phyloP scores from a whole-genome alignment of 2,888 invertebrate species.

The Melieria picta region DNA sequence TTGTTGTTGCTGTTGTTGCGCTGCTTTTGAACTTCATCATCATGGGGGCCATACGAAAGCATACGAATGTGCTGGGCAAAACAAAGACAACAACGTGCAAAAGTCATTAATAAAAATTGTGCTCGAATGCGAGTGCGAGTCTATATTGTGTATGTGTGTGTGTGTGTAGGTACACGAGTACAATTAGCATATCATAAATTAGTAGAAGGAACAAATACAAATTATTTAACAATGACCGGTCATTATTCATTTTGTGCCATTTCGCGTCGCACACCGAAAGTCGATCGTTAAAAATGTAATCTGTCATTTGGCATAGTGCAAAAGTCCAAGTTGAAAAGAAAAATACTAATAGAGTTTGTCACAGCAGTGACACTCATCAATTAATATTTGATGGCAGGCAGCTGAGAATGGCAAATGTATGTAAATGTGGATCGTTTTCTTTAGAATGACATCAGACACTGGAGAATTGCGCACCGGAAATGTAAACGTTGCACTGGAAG shows the following conservation, averaged over 20 bases:
- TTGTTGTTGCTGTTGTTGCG: background rate
- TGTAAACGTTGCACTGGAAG: too few species aligned
- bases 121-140: background rate
- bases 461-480: too few species aligned
- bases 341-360: too few species aligned
- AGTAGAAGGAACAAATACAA: conserved; percentile 18
- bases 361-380: too few species aligned
- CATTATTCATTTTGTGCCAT: conserved; percentile 23
- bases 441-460: too few species aligned
- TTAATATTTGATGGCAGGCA: too few species aligned
- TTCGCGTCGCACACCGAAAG: background rate
- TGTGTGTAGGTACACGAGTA: background rate
- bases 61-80: too few species aligned
- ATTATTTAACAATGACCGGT: conserved; percentile 19
- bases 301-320: conserved; percentile 15
- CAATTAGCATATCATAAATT: conserved; percentile 20
- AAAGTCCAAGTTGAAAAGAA: too few species aligned
- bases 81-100: conserved; percentile 7
- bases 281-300: background rate
- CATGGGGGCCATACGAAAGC: too few species aligned
- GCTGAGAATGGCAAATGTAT: too few species aligned
- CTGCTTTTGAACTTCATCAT: background rate
- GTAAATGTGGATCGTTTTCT: too few species aligned
- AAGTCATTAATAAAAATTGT: conserved; percentile 26
- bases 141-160: background rate